A percentile compares a stretch with the other conserved stretches of the same genome.
phyloP scores from a whole-genome alignment of 2,888 invertebrate genomes.

The Tribolium freemani region DNA sequence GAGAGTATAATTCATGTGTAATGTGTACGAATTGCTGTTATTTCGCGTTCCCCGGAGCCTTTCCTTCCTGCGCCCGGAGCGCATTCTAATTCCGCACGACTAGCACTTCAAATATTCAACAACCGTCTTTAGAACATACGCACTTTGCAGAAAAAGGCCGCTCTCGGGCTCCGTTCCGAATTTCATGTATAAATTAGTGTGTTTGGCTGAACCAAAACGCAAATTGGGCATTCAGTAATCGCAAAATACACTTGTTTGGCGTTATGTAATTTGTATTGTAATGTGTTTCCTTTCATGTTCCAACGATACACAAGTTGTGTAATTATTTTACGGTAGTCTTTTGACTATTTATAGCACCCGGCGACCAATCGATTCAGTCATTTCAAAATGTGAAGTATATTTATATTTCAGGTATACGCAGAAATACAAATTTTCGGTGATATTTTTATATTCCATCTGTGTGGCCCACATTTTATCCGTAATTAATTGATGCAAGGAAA shows the following conservation, averaged over 20 bases:
- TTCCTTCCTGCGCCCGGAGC: constrained; percentile 1
- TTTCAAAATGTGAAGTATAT: constrained; percentile 10
- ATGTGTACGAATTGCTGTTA: constrained; percentile 26
- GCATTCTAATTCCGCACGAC: constrained; percentile 30
- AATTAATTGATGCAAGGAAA: constrained; percentile 5
- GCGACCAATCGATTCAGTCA: constrained; percentile 8
- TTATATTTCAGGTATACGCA: constrained; percentile 21
- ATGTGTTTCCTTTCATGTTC: background rate
- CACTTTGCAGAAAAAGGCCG: constrained; percentile 32
- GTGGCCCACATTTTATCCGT: constrained; percentile 7
- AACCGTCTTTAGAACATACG: constrained; percentile 36
- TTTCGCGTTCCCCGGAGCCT: constrained; percentile 5
- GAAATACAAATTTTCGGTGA: constrained; percentile 12
- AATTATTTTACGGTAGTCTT: background rate
- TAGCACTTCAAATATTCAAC: constrained; percentile 40
- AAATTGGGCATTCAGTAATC: constrained; percentile 12
- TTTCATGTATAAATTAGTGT: constrained; percentile 38
- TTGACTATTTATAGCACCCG: background rate
- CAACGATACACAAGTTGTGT: background rate
- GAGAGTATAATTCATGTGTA: constrained; percentile 27
- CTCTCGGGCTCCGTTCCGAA: background rate
- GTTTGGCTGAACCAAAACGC: constrained; percentile 16
- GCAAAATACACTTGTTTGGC: background rate
- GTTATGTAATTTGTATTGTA: background rate
- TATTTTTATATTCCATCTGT: constrained; percentile 16